These are phyloP conservation scores for Perccottus glenii DNA, from an alignment of 2,113 vertebrate species.

Conservation along the genomic window DNA sequence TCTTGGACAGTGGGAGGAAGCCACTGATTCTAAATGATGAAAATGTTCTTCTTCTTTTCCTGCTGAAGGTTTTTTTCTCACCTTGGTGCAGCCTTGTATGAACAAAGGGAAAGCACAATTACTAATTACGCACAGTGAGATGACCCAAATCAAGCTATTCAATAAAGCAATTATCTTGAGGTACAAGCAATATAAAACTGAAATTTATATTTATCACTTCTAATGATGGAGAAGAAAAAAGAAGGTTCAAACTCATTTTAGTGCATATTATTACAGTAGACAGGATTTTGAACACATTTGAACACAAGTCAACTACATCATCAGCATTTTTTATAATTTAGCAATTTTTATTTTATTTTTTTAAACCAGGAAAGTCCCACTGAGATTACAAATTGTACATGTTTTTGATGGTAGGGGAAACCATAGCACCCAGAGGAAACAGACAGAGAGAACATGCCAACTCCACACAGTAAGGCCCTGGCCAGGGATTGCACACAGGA, in stretches of 20 bases:
- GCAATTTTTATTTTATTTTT: too few relatives aligned
- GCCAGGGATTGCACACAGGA: too few relatives aligned
- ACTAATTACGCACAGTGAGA: slow-evolving; percentile 41
- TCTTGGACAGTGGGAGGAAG: neutral
- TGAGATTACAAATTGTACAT: too few relatives aligned
- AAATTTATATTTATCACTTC: neutral
- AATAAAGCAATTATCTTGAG: slow-evolving; percentile 37
- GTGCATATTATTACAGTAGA: neutral
- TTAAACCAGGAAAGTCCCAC: too few relatives aligned
- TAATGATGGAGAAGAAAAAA: neutral
- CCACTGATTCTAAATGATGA: neutral
- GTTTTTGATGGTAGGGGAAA: too few relatives aligned
- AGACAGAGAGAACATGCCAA: too few relatives aligned
- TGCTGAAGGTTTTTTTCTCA: slow-evolving; percentile 1
- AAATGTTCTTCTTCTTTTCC: neutral
- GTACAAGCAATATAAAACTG: neutral
- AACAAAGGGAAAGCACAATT: slow-evolving; percentile 44
- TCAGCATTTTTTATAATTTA: too few relatives aligned
- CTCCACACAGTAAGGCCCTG: too few relatives aligned
- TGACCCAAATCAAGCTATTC: slow-evolving; percentile 57
- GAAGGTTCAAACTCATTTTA: neutral
- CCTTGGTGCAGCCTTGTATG: slow-evolving; percentile 20
- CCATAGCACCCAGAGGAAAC: too few relatives aligned
- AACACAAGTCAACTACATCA: too few relatives aligned
- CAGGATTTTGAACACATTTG: neutral